Base-by-base conservation (phyloP, 2,888 invertebrate genomes). In the Oxyteleia sp. region DNA sequence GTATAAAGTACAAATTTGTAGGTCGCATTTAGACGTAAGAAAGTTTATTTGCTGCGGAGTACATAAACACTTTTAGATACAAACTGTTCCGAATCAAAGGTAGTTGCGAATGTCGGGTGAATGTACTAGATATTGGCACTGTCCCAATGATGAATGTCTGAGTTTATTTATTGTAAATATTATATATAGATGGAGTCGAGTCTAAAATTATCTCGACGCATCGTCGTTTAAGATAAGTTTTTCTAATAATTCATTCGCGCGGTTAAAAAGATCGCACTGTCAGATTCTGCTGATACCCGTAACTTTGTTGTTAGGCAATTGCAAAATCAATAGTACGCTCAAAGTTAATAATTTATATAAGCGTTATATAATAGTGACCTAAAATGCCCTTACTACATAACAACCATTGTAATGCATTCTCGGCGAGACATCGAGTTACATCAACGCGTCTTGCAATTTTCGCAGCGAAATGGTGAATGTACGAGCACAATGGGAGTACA, bases 81-180 rank as follows among this genome's bases (percentile, higher is more conserved):
- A 47, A 66, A 45, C 35, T 59, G 49, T 5, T 13, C 45, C 15
- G 59, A 59, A 75, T 64, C 47, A 20, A 53, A 59, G 66, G n/a
- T n/a, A 41, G 38, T 66, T 49, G 57, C 4, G 55, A 75, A 63
- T 63, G 55, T 23, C 38, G 66, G 68, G 76, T 76, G 66, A 76
- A 76, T 35, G 76, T 13, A 68, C 76, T 29, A 68, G 59, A 59
- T 76, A 66, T 49, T 76, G 76, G 76, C 76, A 68, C 38, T 15
- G 41, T 59, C 59, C 76, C 76, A 76, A 59, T 76, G 43, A 76
- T 51, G 51, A 59, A 66, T 57, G 51, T 35, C 20, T 18, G 5
- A 20, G 41, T 35, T 66, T 51, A 35, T 59, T 66, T 76, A 75
- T 57, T 41, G 47, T 32, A 29, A 68, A 76, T 75, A 75, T 71